Evolutionary conservation across 1,140 invertebrate species (phyloP).

Genomic region (Colletes gigas): DNA sequence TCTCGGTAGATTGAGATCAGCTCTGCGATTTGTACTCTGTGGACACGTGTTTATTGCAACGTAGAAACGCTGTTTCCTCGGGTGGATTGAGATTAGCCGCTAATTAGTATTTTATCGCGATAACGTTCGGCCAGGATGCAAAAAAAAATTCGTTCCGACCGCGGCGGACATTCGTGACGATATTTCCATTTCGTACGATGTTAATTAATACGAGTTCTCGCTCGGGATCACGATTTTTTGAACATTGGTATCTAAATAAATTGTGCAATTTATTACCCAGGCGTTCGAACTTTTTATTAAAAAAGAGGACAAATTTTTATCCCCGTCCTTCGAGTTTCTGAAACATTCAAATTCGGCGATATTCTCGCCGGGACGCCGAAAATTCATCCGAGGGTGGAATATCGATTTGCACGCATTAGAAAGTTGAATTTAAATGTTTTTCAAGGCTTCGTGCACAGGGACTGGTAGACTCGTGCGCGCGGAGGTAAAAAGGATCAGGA

Average conservation of each 20-base stretch:
- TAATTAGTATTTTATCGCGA: neutral
- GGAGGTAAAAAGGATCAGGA: constrained; percentile 36
- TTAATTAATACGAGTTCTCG: too few relatives aligned
- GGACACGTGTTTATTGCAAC: neutral
- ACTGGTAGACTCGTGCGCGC: constrained; percentile 17
- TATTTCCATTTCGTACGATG: too few relatives aligned
- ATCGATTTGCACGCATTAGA: constrained; percentile 29
- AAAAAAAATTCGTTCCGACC: too few relatives aligned
- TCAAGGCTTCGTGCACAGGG: constrained; percentile 25
- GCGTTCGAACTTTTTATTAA: too few relatives aligned
- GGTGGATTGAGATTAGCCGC: constrained; percentile 25
- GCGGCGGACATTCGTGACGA: too few relatives aligned
- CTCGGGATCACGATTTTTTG: too few relatives aligned
- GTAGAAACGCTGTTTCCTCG: neutral
- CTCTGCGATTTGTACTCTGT: constrained; percentile 3
- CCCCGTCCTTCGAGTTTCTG: too few relatives aligned
- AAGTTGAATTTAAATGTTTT: constrained; percentile 43
- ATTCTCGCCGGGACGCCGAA: neutral
- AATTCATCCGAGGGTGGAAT: neutral
- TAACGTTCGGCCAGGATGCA: neutral
- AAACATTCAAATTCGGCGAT: too few relatives aligned
- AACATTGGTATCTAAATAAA: too few relatives aligned
- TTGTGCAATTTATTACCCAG: too few relatives aligned
- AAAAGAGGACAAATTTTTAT: too few relatives aligned
- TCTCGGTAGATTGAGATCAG: constrained; percentile 1